Conservation (phyloP, 2,797 vertebrate species). For the Cyprinodon diabolis region DNA sequence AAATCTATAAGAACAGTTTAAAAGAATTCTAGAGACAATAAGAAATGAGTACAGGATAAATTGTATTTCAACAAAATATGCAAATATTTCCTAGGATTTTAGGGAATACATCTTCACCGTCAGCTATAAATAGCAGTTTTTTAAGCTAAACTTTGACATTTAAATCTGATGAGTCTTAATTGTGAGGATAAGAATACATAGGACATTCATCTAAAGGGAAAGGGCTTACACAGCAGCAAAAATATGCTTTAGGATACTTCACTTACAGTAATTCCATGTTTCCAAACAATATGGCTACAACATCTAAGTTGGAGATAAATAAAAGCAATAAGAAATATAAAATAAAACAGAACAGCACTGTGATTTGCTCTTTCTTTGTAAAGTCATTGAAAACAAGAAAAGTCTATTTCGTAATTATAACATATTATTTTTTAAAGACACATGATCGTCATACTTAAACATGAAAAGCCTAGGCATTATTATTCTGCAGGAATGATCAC, state of each 20-base stretch:
- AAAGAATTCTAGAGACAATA: neutral
- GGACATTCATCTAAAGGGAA: slow-evolving; percentile 1
- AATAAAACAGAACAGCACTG: neutral
- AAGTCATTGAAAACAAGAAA: neutral
- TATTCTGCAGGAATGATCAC: neutral
- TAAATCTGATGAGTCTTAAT: slow-evolving; percentile 6
- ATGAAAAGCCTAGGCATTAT: neutral
- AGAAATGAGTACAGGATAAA: neutral
- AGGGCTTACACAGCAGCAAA: neutral
- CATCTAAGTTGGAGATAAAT: neutral
- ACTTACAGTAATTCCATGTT: neutral
- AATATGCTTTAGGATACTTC: neutral
- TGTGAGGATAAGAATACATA: neutral
- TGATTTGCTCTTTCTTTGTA: neutral
- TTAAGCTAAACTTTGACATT: neutral
- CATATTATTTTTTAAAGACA: neutral
- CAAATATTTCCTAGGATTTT: neutral
- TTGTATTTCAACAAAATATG: neutral
- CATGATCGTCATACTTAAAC: neutral
- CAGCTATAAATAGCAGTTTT: neutral
- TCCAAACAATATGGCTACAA: neutral
- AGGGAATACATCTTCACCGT: neutral
- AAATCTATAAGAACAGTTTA: neutral
- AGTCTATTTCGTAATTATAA: neutral
- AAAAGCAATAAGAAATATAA: neutral